Base-by-base conservation (phyloP, 53 echinoderm and acorn worm species). In the Paracentrotus lividus region DNA sequence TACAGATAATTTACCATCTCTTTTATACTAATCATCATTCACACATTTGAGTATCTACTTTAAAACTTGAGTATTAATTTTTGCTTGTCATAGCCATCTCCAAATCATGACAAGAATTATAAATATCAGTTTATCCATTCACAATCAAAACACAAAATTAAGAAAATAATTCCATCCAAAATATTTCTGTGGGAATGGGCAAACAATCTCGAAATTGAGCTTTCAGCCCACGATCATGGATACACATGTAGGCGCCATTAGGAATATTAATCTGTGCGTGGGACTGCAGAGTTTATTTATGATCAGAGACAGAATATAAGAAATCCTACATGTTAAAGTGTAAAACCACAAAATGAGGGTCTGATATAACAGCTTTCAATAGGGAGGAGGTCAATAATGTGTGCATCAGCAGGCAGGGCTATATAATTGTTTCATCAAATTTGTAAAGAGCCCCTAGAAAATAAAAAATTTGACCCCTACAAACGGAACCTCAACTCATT, bases 231-330 rank as follows among this genome's bases (percentile, higher is more conserved):
- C 40, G 18, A 64, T 57, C 57, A 20, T 20, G 20, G 9, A 10
- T 15, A n/a, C n/a, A n/a, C n/a, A n/a, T 54, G 18, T 26, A 7
- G 72, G 72, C 18, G 38, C 72, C 72, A 72, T 72, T 40, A 38
- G 72, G 36, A 72, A 72, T 72, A 72, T 72, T 72, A 72, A 72
- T 72, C 18, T 10, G 72, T 72, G 36, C 20, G 72, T 72, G 40
- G 72, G 32, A 40, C 3, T 38, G 36, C 36, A 36, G 20, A 36
- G 0, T 72, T 72, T 38, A 2, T 18, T 72, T 24, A 67, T 14
- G 8, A 13, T 0, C 12, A 27, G 16, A 72, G 72, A 4, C 38
- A 38, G 72, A 64, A 2, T 36, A 16, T 38, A 36, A 38, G 40
- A 72, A 72, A 2, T 3, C 72, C 72, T 38, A 2, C 72, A 18